Conservation (phyloP, 1,140 invertebrate genomes). For the Drosophila rufa region DNA sequence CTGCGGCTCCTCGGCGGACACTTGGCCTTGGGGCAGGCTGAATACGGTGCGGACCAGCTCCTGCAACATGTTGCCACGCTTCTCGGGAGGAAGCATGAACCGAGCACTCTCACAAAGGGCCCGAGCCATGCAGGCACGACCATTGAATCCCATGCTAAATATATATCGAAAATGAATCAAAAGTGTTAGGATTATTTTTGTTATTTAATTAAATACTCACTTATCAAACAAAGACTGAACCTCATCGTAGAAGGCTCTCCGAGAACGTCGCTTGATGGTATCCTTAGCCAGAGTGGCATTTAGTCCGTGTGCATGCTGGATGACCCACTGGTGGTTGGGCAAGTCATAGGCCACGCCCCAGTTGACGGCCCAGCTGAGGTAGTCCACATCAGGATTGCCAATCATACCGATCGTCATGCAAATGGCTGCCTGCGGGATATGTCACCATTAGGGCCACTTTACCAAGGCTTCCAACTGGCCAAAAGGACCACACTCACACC, state of each 20-base stretch:
- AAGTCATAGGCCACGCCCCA: constrained; percentile 92
- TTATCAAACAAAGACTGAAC: constrained; percentile 89
- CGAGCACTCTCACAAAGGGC: constrained; percentile 90
- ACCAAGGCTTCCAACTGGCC: not conserved
- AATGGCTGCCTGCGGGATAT: constrained; percentile 64
- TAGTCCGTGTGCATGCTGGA: constrained; percentile 85
- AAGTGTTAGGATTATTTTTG: not conserved
- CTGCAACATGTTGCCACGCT: constrained; percentile 88
- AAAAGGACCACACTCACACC: constrained; percentile 63
- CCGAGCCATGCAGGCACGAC: constrained; percentile 88
- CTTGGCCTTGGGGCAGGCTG: constrained; percentile 52
- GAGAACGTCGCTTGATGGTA: constrained; percentile 87
- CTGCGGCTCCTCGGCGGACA: constrained; percentile 58
- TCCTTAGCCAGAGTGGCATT: constrained; percentile 79
- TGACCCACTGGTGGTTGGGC: constrained; percentile 89
- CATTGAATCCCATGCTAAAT: constrained; percentile 89
- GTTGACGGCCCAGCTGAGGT: constrained; percentile 86
- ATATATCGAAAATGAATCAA: not conserved
- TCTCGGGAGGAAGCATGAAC: constrained; percentile 84
- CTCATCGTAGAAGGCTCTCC: constrained; percentile 89
- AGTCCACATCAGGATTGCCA: constrained; percentile 79
- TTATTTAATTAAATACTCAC: constrained; percentile 82
- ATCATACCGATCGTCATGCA: constrained; percentile 81
- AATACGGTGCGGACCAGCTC: constrained; percentile 89
- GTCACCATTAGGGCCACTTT: constrained; percentile 2